phyloP scores from a whole-genome alignment of 2,888 invertebrate species.

The Pristionchus entomophagus region DNA sequence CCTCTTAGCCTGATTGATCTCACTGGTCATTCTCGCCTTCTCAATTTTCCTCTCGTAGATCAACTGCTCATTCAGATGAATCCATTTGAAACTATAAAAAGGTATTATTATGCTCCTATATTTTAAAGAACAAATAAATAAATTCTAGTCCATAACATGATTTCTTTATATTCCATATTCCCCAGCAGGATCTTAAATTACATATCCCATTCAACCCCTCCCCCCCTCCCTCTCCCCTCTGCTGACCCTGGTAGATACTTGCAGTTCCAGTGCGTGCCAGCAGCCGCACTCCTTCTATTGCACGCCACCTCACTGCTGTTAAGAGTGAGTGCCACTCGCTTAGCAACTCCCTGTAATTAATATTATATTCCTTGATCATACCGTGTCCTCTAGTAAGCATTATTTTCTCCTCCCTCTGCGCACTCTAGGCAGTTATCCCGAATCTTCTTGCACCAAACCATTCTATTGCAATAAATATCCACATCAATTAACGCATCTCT shows the following conservation, averaged over 20 bases:
- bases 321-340: conserved; percentile 84
- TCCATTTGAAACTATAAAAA: conserved; percentile 89
- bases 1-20: conserved; percentile 90
- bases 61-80: conserved; percentile 92
- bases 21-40: conserved; percentile 81
- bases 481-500: too few relatives aligned
- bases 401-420: too few relatives aligned
- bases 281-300: conserved; percentile 89
- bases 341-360: conserved; percentile 57
- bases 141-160: neutral
- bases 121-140: neutral
- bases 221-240: neutral
- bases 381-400: too few relatives aligned
- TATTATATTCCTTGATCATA: too few relatives aligned
- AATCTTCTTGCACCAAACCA: too few relatives aligned
- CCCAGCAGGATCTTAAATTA: too few relatives aligned
- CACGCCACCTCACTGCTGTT: conserved; percentile 89
- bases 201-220: too few relatives aligned
- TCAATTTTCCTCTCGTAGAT: conserved; percentile 91
- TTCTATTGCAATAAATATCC: too few relatives aligned
- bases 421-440: too few relatives aligned
- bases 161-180: too few relatives aligned
- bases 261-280: conserved; percentile 93
- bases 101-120: too few relatives aligned
- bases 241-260: conserved; percentile 88